Percentiles rank a stretch among this genome's conserved stretches.
Conservation (phyloP, 2,888 invertebrate genomes). For the Cotesia congregata region DNA sequence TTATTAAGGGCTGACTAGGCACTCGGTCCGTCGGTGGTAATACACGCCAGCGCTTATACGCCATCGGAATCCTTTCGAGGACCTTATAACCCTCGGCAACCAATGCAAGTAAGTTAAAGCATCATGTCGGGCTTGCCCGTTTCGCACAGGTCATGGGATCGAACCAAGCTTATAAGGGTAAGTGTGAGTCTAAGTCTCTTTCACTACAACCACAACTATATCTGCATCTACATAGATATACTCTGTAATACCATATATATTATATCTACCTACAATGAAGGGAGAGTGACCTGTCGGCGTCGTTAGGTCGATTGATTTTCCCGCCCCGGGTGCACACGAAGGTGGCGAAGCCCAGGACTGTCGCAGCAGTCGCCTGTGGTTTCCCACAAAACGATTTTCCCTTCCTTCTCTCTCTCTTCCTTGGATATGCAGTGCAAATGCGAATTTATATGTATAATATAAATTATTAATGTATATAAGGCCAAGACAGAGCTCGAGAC, state of each 20-base stretch:
- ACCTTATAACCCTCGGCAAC: conserved; percentile 36
- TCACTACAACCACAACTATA: background rate
- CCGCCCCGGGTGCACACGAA: conserved; percentile 48
- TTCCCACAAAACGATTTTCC: conserved; percentile 56
- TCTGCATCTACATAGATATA: conserved; percentile 3
- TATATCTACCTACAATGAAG: background rate
- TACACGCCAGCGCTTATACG: conserved; percentile 31
- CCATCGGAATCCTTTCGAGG: conserved; percentile 47
- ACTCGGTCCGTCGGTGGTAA: conserved; percentile 51
- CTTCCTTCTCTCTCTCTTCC: conserved; percentile 43
- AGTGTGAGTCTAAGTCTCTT: conserved; percentile 12
- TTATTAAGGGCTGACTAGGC: conserved; percentile 70
- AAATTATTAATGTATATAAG: conserved; percentile 34
- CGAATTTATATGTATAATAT: conserved; percentile 27
- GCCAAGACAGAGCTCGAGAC: conserved; percentile 41
- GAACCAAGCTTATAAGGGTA: conserved; percentile 43
- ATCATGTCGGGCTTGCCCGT: conserved; percentile 1
- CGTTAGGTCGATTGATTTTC: conserved; percentile 68
- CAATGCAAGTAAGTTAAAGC: conserved; percentile 33
- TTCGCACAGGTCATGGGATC: conserved; percentile 39
- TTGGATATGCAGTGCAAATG: conserved; percentile 35
- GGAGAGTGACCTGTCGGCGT: conserved; percentile 55
- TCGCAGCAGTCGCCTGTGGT: conserved; percentile 66
- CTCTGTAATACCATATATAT: conserved; percentile 9
- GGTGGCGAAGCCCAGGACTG: conserved; percentile 54